A percentile compares a stretch with the other conserved stretches of the same genome.
Conservation (phyloP, 2,888 invertebrate genomes). For the Belgica antarctica region DNA sequence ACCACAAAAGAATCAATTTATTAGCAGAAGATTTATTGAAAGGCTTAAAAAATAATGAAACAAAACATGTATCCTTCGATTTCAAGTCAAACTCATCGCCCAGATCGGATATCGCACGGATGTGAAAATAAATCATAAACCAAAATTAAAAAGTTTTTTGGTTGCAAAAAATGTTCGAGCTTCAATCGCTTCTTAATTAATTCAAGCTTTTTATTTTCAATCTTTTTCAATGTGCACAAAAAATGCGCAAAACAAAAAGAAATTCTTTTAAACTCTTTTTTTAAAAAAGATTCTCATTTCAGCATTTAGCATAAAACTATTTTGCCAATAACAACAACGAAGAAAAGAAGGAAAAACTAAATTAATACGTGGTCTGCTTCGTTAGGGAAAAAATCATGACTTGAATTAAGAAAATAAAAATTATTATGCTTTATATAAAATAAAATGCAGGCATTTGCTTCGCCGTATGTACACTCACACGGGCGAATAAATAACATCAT, state of each 20-base stretch:
- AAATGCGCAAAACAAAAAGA: no score
- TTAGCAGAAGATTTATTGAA: constrained; percentile 13
- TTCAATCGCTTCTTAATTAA: no score
- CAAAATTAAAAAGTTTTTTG: no score
- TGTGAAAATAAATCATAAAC: no score
- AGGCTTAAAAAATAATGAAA: no score
- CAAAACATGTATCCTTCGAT: no score
- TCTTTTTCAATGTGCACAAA: no score
- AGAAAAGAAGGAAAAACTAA: constrained; percentile 30
- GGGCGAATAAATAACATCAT: constrained; percentile 25
- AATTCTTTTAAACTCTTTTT: neutral
- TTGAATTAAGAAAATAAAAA: constrained; percentile 42
- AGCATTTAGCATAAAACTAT: constrained; percentile 21
- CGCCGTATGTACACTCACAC: neutral
- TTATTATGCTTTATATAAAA: constrained; percentile 33
- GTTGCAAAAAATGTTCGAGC: no score
- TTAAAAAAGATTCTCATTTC: neutral
- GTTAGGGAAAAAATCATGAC: constrained; percentile 43
- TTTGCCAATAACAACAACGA: constrained; percentile 23
- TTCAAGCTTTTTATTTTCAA: no score
- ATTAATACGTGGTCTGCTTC: constrained; percentile 44
- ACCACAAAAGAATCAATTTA: constrained; percentile 1
- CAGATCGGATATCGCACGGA: no score
- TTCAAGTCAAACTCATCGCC: no score
- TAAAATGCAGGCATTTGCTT: constrained; percentile 17